phyloP scores from a whole-genome alignment of 2,113 vertebrate species.

The Hypocryptadius cinnamomeus region DNA sequence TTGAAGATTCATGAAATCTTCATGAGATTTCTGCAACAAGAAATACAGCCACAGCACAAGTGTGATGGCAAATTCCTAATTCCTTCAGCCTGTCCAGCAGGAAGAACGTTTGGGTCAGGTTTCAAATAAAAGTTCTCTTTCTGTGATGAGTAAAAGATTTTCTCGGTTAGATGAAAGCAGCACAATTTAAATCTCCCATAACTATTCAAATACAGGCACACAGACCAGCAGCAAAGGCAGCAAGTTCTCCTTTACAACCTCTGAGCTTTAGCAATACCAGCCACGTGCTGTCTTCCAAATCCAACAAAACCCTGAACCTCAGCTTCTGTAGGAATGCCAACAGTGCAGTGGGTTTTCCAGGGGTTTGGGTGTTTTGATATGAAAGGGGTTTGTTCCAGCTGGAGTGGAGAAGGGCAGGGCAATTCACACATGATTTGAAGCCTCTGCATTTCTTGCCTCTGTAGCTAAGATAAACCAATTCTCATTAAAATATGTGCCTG shows the following conservation, averaged over 20 bases:
- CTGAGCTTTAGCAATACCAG: neutral
- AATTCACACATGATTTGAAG: neutral
- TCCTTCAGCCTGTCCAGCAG: neutral
- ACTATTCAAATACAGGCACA: neutral
- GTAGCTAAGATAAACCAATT: neutral
- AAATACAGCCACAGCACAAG: neutral
- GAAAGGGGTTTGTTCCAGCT: neutral
- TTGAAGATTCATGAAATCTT: neutral
- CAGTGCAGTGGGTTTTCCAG: neutral
- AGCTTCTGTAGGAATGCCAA: neutral
- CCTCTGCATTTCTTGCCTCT: neutral
- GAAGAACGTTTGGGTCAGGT: neutral
- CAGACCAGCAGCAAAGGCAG: neutral
- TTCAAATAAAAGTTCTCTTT: neutral
- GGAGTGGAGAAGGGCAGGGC: neutral
- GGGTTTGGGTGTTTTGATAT: neutral
- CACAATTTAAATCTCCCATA: neutral
- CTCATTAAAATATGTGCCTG: neutral
- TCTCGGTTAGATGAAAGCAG: neutral
- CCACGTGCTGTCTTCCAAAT: neutral
- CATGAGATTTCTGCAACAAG: neutral
- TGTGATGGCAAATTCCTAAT: neutral
- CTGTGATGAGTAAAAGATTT: neutral
- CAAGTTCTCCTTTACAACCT: neutral
- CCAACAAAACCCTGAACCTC: neutral